phyloP scores from a whole-genome alignment of 2,113 vertebrate species.

The Orthonyx spaldingii region DNA sequence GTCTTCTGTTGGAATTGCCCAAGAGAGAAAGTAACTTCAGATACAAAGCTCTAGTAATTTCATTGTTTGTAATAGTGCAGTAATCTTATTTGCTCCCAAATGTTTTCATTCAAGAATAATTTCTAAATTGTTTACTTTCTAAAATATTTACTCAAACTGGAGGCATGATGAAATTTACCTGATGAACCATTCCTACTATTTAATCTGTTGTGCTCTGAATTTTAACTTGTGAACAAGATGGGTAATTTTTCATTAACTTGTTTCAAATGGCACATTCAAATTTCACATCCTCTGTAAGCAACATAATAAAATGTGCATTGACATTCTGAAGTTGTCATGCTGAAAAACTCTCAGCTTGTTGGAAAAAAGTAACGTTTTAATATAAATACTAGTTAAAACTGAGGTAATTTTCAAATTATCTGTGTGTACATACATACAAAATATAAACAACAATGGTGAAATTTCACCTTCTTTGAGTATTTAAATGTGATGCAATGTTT shows the following conservation, averaged over 20 bases:
- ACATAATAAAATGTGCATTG: not conserved
- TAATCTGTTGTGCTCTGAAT: not conserved
- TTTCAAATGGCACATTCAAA: not conserved
- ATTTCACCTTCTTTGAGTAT: not conserved
- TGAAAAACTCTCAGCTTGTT: not conserved
- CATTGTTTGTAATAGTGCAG: not conserved
- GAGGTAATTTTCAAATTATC: not conserved
- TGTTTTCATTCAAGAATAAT: not conserved
- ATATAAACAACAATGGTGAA: not conserved
- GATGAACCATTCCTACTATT: not conserved
- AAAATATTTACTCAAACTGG: not conserved
- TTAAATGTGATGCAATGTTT: not conserved
- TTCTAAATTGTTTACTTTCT: not conserved
- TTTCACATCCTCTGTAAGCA: not conserved
- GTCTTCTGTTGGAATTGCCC: not conserved
- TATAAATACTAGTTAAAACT: not conserved
- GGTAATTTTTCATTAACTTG: not conserved
- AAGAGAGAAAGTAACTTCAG: not conserved
- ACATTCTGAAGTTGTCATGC: not conserved
- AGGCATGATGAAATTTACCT: not conserved
- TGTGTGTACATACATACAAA: not conserved
- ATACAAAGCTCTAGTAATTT: not conserved
- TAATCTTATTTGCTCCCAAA: not conserved
- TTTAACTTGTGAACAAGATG: not conserved
- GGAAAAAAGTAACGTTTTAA: not conserved